phyloP scores from a whole-genome alignment of 2,797 vertebrate species.

The Hypotaenidia okinawae region DNA sequence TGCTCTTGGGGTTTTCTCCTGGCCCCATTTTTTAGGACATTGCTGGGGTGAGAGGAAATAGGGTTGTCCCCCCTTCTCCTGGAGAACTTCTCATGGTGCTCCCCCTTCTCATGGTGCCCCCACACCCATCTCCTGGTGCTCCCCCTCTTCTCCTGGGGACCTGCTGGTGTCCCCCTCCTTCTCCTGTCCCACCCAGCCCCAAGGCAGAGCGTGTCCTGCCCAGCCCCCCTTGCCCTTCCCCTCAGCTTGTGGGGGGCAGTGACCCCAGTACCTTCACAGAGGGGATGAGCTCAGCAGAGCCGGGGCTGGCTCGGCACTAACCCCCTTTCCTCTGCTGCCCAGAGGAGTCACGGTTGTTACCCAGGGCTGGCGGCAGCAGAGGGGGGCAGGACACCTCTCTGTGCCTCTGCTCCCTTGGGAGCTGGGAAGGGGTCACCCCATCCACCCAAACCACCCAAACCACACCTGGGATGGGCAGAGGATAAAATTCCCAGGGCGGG shows the following conservation, averaged over 20 bases:
- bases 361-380: fast-evolving
- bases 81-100: no score
- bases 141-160: no score
- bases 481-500: fast-evolving
- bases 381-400: background rate
- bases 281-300: background rate
- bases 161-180: no score
- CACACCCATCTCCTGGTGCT: no score
- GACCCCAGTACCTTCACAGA: background rate
- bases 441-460: background rate
- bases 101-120: no score
- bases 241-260: background rate
- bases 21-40: background rate
- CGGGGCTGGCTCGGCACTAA: background rate
- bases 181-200: background rate
- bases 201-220: background rate
- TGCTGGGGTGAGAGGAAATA: background rate
- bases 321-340: background rate
- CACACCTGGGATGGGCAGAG: fast-evolving
- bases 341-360: background rate
- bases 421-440: background rate
- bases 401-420: background rate
- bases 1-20: background rate
- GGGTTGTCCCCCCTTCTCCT: no score
- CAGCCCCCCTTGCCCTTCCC: background rate